Conservation (phyloP, 2,113 vertebrate species). For the Leptobrachium leishanense region DNA sequence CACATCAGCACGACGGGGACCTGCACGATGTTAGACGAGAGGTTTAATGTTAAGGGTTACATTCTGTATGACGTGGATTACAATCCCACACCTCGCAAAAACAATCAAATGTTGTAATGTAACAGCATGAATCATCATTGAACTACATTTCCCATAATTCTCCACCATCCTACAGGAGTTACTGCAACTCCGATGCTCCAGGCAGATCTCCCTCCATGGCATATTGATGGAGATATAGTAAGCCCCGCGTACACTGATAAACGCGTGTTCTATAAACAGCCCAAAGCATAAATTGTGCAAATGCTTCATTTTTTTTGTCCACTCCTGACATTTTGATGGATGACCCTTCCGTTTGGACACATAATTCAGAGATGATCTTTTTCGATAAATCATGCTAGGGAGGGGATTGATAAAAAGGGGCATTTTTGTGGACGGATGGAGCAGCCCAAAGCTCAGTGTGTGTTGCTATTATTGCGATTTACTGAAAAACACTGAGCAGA, state of each 20-base stretch:
- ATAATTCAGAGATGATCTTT: conserved; percentile 40
- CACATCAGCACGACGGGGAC: too few species aligned
- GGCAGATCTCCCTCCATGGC: too few species aligned
- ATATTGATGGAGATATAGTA: background rate
- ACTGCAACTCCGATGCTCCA: too few species aligned
- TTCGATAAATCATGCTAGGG: conserved; percentile 36
- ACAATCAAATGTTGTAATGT: too few species aligned
- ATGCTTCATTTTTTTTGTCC: conserved; percentile 37
- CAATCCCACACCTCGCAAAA: too few species aligned
- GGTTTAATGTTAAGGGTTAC: too few species aligned
- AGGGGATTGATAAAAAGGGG: background rate
- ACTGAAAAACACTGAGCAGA: too few species aligned
- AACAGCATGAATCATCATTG: too few species aligned
- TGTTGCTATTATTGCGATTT: background rate
- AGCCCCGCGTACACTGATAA: conserved; percentile 13
- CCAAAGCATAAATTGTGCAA: background rate
- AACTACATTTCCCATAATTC: too few species aligned
- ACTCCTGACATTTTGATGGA: conserved; percentile 37
- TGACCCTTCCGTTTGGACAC: conserved; percentile 28
- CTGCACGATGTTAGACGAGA: too few species aligned
- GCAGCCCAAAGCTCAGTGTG: conserved; percentile 1
- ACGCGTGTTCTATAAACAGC: conserved; percentile 24
- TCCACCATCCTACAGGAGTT: too few species aligned
- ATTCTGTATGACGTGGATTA: too few species aligned
- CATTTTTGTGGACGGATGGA: conserved; percentile 5